A percentile compares a stretch with the other conserved stretches of the same genome.
Evolutionary conservation across 2,888 invertebrate genomes (phyloP).

Genomic region (Carcina quercana): DNA sequence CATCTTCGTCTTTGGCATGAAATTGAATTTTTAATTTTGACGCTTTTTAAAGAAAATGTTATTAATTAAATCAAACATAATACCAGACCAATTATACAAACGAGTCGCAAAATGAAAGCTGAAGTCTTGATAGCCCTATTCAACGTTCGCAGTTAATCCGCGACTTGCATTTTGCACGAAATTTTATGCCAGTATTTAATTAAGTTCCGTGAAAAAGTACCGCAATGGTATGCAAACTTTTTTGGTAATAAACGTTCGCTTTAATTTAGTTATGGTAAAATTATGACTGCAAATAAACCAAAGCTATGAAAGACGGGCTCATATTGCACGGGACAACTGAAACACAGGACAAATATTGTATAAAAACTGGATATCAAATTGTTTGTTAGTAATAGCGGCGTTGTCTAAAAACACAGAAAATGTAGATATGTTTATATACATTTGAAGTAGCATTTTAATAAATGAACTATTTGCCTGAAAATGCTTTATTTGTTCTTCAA

Average conservation of each 20-base stretch:
- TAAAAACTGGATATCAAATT: too few species aligned
- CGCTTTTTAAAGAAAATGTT: too few species aligned
- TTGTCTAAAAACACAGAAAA: too few species aligned
- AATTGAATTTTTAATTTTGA: too few species aligned
- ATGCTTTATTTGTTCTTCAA: too few species aligned
- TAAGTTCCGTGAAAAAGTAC: constrained; percentile 45
- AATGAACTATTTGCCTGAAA: too few species aligned
- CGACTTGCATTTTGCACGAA: constrained; percentile 56
- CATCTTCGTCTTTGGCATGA: too few species aligned
- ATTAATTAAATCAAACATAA: too few species aligned
- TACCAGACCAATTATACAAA: not conserved
- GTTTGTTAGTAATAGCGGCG: too few species aligned
- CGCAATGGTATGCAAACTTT: constrained; percentile 37
- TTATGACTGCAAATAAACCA: constrained; percentile 8
- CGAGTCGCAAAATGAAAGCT: not conserved
- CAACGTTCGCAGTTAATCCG: constrained; percentile 26
- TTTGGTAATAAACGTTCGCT: constrained; percentile 23
- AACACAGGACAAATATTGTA: too few species aligned
- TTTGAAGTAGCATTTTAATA: too few species aligned
- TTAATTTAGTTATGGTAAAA: constrained; percentile 17
- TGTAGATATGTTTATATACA: too few species aligned
- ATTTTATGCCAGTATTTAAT: constrained; percentile 54
- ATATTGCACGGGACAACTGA: constrained; percentile 7
- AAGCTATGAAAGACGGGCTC: constrained; percentile 1
- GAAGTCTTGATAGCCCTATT: constrained; percentile 20